phyloP scores from a whole-genome alignment of 2,888 invertebrate genomes.

The Trachelus stipa region DNA sequence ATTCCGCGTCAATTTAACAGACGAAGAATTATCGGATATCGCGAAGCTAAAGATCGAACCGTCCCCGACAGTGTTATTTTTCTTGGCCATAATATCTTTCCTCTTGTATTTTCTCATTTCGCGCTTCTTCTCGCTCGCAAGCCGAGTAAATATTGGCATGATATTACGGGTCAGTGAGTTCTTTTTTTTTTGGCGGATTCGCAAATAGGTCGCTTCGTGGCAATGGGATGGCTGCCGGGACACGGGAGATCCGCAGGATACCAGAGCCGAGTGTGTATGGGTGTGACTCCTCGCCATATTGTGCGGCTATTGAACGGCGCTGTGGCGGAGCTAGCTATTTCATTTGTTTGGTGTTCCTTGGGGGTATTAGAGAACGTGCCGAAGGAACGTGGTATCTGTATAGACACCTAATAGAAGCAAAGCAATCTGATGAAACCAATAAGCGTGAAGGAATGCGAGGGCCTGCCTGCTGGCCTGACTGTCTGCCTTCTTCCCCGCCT shows the following conservation, averaged over 20 bases:
- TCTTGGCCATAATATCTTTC: background rate
- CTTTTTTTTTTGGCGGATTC: conserved; percentile 17
- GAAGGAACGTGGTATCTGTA: conserved; percentile 52
- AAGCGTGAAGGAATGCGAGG: conserved; percentile 63
- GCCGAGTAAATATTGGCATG: conserved; percentile 33
- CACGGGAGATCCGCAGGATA: conserved; percentile 11
- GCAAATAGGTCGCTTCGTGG: background rate
- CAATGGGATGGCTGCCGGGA: background rate
- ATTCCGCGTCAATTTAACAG: background rate
- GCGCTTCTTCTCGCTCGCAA: conserved; percentile 7
- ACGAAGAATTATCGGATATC: background rate
- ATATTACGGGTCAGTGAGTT: conserved; percentile 37
- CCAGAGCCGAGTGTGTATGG: conserved; percentile 25
- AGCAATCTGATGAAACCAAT: conserved; percentile 65
- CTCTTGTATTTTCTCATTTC: background rate
- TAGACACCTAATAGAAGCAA: conserved; percentile 60
- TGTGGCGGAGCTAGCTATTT: conserved; percentile 32
- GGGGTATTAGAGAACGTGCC: conserved; percentile 59
- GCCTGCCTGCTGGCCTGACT: conserved; percentile 8
- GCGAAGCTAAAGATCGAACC: background rate
- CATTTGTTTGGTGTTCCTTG: conserved; percentile 59
- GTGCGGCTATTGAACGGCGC: conserved; percentile 31
- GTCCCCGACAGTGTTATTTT: background rate
- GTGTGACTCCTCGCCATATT: conserved; percentile 37
- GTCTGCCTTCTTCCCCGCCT: background rate